Evolutionary conservation across 2,113 vertebrate genomes (phyloP).

Genomic region (Noturus placidus): DNA sequence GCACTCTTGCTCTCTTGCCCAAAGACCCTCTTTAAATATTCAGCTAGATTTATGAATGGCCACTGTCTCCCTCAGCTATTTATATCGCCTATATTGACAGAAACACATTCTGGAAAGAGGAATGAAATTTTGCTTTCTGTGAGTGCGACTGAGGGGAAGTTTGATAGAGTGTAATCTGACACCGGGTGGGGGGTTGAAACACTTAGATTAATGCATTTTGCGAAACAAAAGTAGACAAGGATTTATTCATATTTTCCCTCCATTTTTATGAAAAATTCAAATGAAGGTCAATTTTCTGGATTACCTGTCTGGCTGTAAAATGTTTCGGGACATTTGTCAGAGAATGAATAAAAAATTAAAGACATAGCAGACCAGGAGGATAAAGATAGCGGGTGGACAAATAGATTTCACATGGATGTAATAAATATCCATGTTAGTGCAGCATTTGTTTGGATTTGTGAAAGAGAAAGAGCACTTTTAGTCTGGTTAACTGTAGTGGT

Average conservation of each 20-base stretch:
- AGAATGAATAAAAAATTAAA: constrained; percentile 54
- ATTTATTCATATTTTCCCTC: constrained; percentile 59
- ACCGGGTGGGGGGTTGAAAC: constrained; percentile 39
- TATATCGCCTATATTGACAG: constrained; percentile 74
- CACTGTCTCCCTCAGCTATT: constrained; percentile 71
- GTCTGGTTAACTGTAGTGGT: constrained; percentile 9
- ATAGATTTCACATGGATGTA: background rate
- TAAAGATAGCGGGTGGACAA: constrained; percentile 13
- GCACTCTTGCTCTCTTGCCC: constrained; percentile 55
- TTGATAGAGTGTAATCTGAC: constrained; percentile 59
- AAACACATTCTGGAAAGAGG: constrained; percentile 59
- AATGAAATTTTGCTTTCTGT: constrained; percentile 63
- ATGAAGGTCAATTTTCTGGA: constrained; percentile 57
- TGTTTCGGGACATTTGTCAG: constrained; percentile 51
- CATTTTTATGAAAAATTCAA: constrained; percentile 59
- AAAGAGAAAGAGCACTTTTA: constrained; percentile 12
- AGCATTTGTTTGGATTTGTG: background rate
- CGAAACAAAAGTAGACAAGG: constrained; percentile 58
- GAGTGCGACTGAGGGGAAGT: constrained; percentile 49
- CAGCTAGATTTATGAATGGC: constrained; percentile 78
- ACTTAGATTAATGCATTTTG: constrained; percentile 55
- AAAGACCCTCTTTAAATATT: constrained; percentile 79
- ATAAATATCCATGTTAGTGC: background rate
- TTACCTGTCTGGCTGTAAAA: constrained; percentile 55
- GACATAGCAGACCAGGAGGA: constrained; percentile 25